Percentiles rank a stretch among this genome's conserved stretches.
phyloP scores from a whole-genome alignment of 92 coral and sea anemone genomes.

The Palythoa grandiflora region DNA sequence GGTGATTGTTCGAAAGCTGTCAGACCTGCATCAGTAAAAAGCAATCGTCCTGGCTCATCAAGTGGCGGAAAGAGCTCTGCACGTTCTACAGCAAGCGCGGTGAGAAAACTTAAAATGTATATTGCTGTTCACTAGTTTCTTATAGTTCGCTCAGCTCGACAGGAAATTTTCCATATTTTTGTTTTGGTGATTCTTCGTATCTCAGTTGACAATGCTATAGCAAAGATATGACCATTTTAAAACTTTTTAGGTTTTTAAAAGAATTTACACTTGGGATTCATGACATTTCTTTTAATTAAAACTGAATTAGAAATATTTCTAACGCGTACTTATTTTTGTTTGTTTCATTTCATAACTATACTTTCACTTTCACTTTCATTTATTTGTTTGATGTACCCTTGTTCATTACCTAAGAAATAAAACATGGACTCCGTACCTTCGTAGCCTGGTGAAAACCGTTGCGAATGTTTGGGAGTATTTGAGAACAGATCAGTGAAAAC shows the following conservation, averaged over 20 bases:
- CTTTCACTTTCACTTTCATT: too few relatives aligned
- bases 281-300: background rate
- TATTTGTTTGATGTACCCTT: too few relatives aligned
- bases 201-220: too few relatives aligned
- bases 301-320: background rate
- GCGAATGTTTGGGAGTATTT: too few relatives aligned
- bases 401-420: too few relatives aligned
- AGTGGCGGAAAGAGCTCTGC: slow-evolving; percentile 71
- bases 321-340: background rate
- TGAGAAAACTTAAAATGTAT: slow-evolving; percentile 40
- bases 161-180: background rate
- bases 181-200: too few relatives aligned
- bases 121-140: background rate
- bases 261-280: background rate
- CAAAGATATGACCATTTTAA: too few relatives aligned
- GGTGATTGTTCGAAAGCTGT: slow-evolving; percentile 11
- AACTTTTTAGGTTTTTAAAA: background rate
- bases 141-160: background rate
- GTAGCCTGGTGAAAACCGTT: too few relatives aligned
- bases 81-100: slow-evolving; percentile 82
- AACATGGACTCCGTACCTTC: too few relatives aligned
- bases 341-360: too few relatives aligned
- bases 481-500: too few relatives aligned
- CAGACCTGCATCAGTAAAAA: slow-evolving; percentile 62
- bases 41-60: slow-evolving; percentile 61